These are phyloP conservation scores for Cephus pygmeus DNA, from an alignment of 2,888 invertebrate genomes.

Conservation along the genomic window DNA sequence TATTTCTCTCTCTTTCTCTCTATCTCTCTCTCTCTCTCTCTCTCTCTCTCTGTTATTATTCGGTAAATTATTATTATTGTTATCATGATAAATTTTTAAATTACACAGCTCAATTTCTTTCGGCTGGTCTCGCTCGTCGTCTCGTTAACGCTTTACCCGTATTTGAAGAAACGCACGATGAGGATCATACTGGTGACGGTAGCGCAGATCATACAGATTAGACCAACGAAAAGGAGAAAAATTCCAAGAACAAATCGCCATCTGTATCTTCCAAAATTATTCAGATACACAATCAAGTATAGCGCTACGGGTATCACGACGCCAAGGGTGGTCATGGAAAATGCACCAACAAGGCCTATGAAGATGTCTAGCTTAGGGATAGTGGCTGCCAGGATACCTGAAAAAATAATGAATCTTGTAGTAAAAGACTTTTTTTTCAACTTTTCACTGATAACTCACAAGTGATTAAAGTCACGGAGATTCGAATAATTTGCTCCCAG, in stretches of 20 bases:
- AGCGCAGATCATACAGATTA: slow-evolving; percentile 35
- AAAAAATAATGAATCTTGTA: background rate
- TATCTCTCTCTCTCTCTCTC: no score
- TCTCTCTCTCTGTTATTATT: background rate
- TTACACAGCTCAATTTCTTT: background rate
- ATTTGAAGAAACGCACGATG: slow-evolving; percentile 35
- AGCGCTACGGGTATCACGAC: slow-evolving; percentile 42
- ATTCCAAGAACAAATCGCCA: slow-evolving; percentile 42
- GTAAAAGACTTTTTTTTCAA: background rate
- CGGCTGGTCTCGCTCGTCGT: no score
- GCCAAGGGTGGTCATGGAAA: slow-evolving; percentile 43
- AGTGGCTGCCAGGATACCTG: slow-evolving; percentile 40
- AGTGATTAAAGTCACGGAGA: slow-evolving; percentile 39
- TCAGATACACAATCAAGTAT: slow-evolving; percentile 38
- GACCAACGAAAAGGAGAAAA: slow-evolving; percentile 33
- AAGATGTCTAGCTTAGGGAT: slow-evolving; percentile 44
- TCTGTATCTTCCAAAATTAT: slow-evolving; percentile 36
- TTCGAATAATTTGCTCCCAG: slow-evolving; percentile 43
- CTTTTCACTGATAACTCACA: slow-evolving; percentile 27
- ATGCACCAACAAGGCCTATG: slow-evolving; percentile 40
- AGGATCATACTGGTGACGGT: slow-evolving; percentile 28
- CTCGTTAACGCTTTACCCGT: slow-evolving; percentile 20
- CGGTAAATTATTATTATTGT: background rate
- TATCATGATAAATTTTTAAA: background rate
- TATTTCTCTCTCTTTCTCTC: no score